A percentile compares a stretch with the other conserved stretches of the same genome.
phyloP scores from a whole-genome alignment of 2,888 invertebrate genomes.

The Panzeria rudis region DNA sequence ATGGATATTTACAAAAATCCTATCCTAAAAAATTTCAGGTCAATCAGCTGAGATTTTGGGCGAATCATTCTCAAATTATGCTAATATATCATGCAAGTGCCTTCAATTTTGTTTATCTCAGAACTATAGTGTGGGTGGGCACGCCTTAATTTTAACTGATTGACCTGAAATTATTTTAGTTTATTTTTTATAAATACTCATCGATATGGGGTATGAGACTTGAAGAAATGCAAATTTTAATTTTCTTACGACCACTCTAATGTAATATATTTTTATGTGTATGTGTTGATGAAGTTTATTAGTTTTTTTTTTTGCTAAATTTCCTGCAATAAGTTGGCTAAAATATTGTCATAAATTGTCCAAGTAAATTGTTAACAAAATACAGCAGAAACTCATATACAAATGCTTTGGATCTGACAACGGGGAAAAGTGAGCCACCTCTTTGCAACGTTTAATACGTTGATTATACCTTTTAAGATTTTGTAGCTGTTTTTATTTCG shows the following conservation, averaged over 20 bases:
- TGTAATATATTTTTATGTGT: neutral
- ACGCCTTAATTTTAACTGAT: too few species aligned
- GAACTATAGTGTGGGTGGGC: neutral
- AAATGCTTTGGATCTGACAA: neutral
- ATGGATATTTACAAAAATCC: too few species aligned
- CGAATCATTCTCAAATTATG: too few species aligned
- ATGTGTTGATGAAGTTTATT: conserved; percentile 17
- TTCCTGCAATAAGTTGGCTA: conserved; percentile 60
- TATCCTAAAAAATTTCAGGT: too few species aligned
- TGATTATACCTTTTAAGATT: conserved; percentile 52
- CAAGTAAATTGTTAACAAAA: conserved; percentile 50
- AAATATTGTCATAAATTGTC: conserved; percentile 69
- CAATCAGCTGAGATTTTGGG: too few species aligned
- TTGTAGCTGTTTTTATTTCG: conserved; percentile 16
- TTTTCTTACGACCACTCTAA: too few species aligned
- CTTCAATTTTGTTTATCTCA: too few species aligned
- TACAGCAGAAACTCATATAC: conserved; percentile 2
- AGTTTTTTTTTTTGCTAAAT: conserved; percentile 39
- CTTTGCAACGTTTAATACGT: conserved; percentile 61
- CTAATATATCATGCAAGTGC: too few species aligned
- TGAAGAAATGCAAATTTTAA: too few species aligned
- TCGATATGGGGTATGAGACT: too few species aligned
- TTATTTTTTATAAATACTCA: too few species aligned
- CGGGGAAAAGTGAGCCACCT: conserved; percentile 24
- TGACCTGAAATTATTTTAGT: too few species aligned